These are phyloP conservation scores for Hippocampus zosterae DNA, from an alignment of 2,113 vertebrate species.

Conservation along the genomic window DNA sequence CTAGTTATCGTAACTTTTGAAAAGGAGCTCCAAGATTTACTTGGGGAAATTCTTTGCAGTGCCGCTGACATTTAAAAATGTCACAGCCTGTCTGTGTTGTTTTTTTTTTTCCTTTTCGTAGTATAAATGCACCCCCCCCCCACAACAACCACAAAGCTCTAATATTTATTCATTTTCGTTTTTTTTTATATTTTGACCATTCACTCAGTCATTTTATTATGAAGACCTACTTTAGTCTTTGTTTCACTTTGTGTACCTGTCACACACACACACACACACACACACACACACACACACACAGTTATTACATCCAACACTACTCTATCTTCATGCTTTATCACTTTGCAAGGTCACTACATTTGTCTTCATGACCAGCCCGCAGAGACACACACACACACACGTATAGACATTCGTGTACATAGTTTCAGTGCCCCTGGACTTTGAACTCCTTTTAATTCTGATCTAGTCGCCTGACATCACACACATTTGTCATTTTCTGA, in stretches of 20 bases:
- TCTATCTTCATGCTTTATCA: slow-evolving; percentile 67
- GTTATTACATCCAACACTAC: slow-evolving; percentile 57
- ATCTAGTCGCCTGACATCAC: slow-evolving; percentile 31
- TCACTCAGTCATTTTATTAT: not conserved
- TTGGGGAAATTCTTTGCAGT: not conserved
- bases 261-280: not conserved
- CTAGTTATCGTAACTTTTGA: not conserved
- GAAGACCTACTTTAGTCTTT: not conserved
- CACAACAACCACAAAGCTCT: not conserved
- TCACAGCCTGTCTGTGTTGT: not conserved
- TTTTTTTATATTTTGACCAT: not conserved
- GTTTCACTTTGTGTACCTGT: not conserved
- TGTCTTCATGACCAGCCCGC: slow-evolving; percentile 63
- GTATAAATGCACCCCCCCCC: not conserved
- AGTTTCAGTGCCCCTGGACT: slow-evolving; percentile 42
- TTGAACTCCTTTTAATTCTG: slow-evolving; percentile 60
- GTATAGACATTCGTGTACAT: too few relatives aligned
- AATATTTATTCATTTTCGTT: not conserved
- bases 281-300: slow-evolving; percentile 14
- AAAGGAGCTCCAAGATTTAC: not conserved
- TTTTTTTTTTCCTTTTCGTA: not conserved
- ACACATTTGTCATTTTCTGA: slow-evolving; percentile 48
- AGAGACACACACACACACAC: not conserved
- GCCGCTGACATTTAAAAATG: slow-evolving; percentile 9
- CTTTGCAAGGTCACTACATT: slow-evolving; percentile 67